A percentile compares a stretch with the other conserved stretches of the same genome.
Conservation (phyloP, 2,113 vertebrate species). For the Centropus bengalensis region DNA sequence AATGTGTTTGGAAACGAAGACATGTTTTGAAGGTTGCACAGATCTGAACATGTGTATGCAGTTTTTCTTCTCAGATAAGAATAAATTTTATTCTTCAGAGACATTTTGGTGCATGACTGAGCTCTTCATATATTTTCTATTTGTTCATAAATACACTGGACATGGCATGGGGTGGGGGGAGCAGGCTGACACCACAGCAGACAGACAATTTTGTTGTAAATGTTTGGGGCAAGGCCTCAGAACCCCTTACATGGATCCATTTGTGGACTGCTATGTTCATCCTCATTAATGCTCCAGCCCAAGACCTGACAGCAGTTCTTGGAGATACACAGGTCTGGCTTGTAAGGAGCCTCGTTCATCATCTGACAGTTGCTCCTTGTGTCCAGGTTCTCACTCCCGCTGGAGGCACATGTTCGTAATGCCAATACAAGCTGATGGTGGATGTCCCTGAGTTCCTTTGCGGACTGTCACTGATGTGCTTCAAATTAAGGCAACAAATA, state of each 20-base stretch:
- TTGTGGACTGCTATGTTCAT: neutral
- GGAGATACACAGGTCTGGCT: neutral
- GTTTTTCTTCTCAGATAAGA: slow-evolving; percentile 43
- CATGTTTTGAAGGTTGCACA: slow-evolving; percentile 59
- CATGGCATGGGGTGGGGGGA: neutral
- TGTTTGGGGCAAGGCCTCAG: neutral
- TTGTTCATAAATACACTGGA: neutral
- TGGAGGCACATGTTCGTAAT: neutral
- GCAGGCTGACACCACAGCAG: neutral
- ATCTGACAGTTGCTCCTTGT: no score
- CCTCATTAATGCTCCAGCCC: neutral
- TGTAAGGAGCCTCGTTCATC: neutral
- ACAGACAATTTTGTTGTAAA: neutral
- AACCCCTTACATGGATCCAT: neutral
- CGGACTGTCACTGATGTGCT: neutral
- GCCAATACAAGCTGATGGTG: neutral
- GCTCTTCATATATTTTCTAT: neutral
- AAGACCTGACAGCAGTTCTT: neutral
- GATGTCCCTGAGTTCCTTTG: neutral
- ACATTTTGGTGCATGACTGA: neutral
- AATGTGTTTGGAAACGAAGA: slow-evolving; percentile 31
- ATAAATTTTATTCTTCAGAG: slow-evolving; percentile 66
- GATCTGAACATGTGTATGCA: slow-evolving; percentile 60
- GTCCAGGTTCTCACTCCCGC: neutral
- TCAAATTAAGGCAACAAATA: neutral